phyloP scores from a whole-genome alignment of 2,888 invertebrate genomes.

The Mermis nigrescens region DNA sequence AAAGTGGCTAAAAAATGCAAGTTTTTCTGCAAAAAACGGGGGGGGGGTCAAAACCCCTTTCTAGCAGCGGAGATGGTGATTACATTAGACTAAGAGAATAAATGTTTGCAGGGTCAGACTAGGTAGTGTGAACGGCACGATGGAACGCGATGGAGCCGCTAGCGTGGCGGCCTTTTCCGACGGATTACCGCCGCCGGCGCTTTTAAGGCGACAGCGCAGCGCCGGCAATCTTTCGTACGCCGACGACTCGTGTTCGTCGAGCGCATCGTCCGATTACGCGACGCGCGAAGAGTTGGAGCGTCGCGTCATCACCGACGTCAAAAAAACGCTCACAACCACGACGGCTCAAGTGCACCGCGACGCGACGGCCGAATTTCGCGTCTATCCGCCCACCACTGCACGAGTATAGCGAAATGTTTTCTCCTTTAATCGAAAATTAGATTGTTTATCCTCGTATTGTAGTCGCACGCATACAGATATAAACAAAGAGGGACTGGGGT shows the following conservation, averaged over 20 bases:
- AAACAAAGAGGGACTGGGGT: too few species aligned
- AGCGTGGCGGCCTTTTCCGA: not conserved
- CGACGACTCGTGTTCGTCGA: constrained; percentile 17
- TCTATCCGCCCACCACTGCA: constrained; percentile 13
- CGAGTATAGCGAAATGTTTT: not conserved
- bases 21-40: too few species aligned
- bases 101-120: constrained; percentile 1
- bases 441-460: too few species aligned
- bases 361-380: constrained; percentile 15
- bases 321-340: constrained; percentile 25
- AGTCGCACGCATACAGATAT: too few species aligned
- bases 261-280: constrained; percentile 27
- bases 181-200: not conserved
- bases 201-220: not conserved
- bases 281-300: constrained; percentile 24
- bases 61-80: too few species aligned
- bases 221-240: not conserved
- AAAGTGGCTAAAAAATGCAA: too few species aligned
- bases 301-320: constrained; percentile 28
- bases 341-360: constrained; percentile 23
- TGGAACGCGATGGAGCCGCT: not conserved
- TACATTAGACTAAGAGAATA: too few species aligned
- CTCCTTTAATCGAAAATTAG: not conserved
- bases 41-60: too few species aligned
- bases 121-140: not conserved